These are phyloP conservation scores for Paramormyrops kingsleyae DNA, from an alignment of 2,113 vertebrate species.

Conservation along the genomic window DNA sequence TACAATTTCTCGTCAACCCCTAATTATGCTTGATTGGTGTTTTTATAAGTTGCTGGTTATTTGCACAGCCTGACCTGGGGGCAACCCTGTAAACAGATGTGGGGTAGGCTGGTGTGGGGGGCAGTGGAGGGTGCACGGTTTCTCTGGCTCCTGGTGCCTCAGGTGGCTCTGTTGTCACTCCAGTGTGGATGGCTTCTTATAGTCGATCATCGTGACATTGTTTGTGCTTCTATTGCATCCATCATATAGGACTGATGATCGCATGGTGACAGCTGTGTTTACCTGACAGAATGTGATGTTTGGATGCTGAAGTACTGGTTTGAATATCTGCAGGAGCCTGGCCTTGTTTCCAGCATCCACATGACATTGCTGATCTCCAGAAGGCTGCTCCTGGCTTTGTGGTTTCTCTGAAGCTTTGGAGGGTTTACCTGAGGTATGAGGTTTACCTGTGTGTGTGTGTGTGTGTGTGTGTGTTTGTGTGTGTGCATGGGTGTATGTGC, in stretches of 20 bases:
- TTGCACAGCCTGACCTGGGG: not conserved
- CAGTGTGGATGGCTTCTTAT: no score
- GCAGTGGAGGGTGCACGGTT: not conserved
- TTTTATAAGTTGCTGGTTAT: not conserved
- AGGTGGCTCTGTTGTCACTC: not conserved
- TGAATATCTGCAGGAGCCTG: not conserved
- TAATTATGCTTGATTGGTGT: not conserved
- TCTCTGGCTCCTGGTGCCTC: not conserved
- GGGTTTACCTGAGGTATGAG: not conserved
- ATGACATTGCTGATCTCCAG: not conserved
- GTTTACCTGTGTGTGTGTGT: no score
- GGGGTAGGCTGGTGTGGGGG: not conserved
- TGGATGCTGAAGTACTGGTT: not conserved
- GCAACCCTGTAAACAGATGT: not conserved
- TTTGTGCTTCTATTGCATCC: no score
- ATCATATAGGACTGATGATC: not conserved
- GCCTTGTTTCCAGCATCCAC: not conserved
- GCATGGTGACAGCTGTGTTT: not conserved
- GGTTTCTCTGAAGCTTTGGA: not conserved
- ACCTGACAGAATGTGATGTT: not conserved
- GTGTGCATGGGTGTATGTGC: not conserved
- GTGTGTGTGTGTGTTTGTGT: not conserved
- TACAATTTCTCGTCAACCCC: not conserved
- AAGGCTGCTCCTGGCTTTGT: not conserved
- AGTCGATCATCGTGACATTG: no score